phyloP scores from a whole-genome alignment of 2,888 invertebrate genomes.

The Fragum fragum region DNA sequence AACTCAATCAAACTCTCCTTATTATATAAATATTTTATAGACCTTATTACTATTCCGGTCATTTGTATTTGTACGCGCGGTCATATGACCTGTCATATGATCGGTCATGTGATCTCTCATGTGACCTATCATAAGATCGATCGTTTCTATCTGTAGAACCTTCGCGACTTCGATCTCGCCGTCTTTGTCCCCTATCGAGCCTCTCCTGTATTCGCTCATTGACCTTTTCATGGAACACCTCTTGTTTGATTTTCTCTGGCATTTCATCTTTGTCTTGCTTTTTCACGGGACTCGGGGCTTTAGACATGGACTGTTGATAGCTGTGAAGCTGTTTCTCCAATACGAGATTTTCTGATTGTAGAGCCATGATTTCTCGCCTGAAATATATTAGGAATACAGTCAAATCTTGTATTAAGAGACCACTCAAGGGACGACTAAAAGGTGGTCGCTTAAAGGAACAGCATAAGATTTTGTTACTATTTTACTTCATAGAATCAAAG shows the following conservation, averaged over 20 bases:
- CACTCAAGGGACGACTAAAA: too few relatives aligned
- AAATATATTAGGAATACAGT: too few relatives aligned
- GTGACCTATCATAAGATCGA: conserved; percentile 6
- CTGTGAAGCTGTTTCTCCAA: conserved; percentile 94
- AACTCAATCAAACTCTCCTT: too few relatives aligned
- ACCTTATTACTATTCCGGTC: not conserved
- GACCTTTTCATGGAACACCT: conserved; percentile 12
- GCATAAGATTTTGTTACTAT: too few relatives aligned
- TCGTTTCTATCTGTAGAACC: conserved; percentile 4
- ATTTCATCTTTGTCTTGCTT: conserved; percentile 17
- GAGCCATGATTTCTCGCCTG: conserved; percentile 92
- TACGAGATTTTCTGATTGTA: conserved; percentile 94
- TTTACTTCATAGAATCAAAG: too few relatives aligned
- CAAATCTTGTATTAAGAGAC: too few relatives aligned
- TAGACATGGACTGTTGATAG: conserved; percentile 93
- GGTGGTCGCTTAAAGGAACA: too few relatives aligned
- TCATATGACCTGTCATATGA: conserved; percentile 16
- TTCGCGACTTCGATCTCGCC: conserved; percentile 16
- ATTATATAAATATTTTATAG: too few relatives aligned
- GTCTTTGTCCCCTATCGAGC: not conserved
- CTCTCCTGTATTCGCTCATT: conserved; percentile 15
- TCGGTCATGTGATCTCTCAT: conserved; percentile 1
- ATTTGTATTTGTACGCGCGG: conserved; percentile 16
- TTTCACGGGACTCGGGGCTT: conserved; percentile 43
- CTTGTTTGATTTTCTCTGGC: conserved; percentile 19